phyloP scores from a whole-genome alignment of 2,113 vertebrate species.

The Apus apus region DNA sequence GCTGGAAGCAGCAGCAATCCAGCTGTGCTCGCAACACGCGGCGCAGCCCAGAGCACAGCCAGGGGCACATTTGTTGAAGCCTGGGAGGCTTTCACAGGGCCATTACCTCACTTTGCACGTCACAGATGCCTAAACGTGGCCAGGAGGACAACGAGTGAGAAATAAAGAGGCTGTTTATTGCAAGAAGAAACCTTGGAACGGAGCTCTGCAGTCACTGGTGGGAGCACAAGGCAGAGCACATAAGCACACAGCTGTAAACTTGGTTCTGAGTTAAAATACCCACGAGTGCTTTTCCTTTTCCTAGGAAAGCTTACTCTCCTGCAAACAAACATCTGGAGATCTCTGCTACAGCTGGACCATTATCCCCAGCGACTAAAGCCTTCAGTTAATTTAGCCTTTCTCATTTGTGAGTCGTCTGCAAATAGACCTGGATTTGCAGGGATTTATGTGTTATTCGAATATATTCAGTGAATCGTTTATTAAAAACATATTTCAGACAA shows the following conservation, averaged over 20 bases:
- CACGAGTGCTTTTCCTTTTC: constrained; percentile 48
- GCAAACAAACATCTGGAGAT: constrained; percentile 66
- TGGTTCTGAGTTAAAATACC: constrained; percentile 44
- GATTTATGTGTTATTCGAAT: constrained; percentile 34
- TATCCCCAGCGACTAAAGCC: constrained; percentile 1
- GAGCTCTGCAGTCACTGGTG: background rate
- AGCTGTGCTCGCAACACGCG: background rate
- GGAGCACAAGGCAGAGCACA: background rate
- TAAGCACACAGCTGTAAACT: constrained; percentile 42
- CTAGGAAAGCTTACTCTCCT: constrained; percentile 22
- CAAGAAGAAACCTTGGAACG: constrained; percentile 5
- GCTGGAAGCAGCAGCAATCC: background rate
- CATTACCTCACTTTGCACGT: background rate
- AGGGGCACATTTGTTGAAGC: background rate
- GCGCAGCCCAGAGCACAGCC: background rate
- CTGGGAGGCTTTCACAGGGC: background rate
- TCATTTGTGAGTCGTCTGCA: constrained; percentile 32
- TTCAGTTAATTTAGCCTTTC: constrained; percentile 50
- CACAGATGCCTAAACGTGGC: constrained; percentile 23
- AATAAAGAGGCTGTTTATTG: constrained; percentile 37
- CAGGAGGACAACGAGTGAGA: background rate
- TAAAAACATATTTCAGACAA: constrained; percentile 65
- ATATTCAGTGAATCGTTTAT: constrained; percentile 21
- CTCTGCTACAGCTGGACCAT: constrained; percentile 54
- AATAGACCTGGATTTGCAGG: background rate